A percentile compares a stretch with the other conserved stretches of the same genome.
Conservation (phyloP, 2,113 vertebrate species). For the Mustelus asterias region DNA sequence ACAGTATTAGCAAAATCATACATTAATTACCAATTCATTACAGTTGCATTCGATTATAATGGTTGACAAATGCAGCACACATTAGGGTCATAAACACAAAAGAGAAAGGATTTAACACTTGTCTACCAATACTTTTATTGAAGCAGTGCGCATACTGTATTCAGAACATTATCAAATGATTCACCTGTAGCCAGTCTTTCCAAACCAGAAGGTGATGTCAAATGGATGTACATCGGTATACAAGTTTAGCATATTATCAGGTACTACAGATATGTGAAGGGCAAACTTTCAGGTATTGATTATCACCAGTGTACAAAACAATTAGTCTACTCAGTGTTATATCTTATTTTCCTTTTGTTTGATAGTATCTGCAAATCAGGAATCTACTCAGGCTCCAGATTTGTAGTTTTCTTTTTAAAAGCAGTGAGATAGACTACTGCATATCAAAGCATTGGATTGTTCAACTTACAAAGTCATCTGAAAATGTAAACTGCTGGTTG, state of each 20-base stretch:
- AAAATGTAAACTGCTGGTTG: not conserved
- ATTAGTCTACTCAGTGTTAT: not conserved
- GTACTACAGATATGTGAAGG: not conserved
- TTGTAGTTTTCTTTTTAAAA: not conserved
- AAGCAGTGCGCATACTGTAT: not conserved
- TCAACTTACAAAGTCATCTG: not conserved
- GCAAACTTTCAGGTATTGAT: not conserved
- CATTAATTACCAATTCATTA: not conserved
- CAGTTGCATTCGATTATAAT: not conserved
- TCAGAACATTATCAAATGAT: not conserved
- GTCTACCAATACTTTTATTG: not conserved
- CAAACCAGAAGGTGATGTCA: not conserved
- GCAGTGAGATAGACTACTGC: not conserved
- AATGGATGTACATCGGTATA: not conserved
- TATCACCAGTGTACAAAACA: not conserved
- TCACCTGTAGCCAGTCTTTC: not conserved
- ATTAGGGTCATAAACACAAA: not conserved
- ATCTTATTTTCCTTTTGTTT: not conserved
- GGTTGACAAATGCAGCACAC: not conserved
- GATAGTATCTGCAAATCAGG: not conserved
- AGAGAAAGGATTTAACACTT: not conserved
- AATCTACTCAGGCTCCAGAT: not conserved
- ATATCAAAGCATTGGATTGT: not conserved
- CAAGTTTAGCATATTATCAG: not conserved
- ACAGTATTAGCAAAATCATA: slow-evolving; percentile 6